These are phyloP conservation scores for Thecocarcelia acutangulata DNA, from an alignment of 2,888 invertebrate genomes.

Conservation along the genomic window DNA sequence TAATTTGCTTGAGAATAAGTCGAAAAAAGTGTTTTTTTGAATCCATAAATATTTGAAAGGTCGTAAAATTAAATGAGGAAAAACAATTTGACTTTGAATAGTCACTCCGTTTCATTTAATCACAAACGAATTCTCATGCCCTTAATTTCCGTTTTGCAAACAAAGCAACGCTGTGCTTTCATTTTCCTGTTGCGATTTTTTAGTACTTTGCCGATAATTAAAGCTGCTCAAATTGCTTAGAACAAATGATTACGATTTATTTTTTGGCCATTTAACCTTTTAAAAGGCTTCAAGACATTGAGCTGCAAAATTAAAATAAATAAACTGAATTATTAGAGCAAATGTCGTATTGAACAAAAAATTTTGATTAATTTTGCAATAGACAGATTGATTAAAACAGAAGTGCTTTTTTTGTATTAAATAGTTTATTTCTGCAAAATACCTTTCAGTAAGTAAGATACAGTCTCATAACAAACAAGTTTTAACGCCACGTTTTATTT, in stretches of 20 bases:
- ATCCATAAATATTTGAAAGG: too few species aligned
- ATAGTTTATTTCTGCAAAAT: too few species aligned
- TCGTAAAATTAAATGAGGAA: conserved; percentile 47
- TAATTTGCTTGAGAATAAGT: too few species aligned
- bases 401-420: too few species aligned
- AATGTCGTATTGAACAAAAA: too few species aligned
- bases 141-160: conserved; percentile 30
- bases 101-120: conserved; percentile 11
- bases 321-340: not conserved
- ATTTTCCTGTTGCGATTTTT: conserved; percentile 24
- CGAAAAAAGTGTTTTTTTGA: too few species aligned
- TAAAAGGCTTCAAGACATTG: conserved; percentile 3
- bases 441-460: too few species aligned
- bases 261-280: conserved; percentile 55
- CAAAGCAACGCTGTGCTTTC: not conserved
- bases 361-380: too few species aligned
- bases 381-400: too few species aligned
- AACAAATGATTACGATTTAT: conserved; percentile 36
- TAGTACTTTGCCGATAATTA: conserved; percentile 47
- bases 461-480: too few species aligned
- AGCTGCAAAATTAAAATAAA: conserved; percentile 12
- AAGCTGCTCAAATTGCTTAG: conserved; percentile 47
- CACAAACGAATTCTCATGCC: conserved; percentile 45
- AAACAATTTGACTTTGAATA: conserved; percentile 2
- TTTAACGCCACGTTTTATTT: too few species aligned